Conservation (phyloP, 2,888 invertebrate genomes). For the Ariolimax columbianus region DNA sequence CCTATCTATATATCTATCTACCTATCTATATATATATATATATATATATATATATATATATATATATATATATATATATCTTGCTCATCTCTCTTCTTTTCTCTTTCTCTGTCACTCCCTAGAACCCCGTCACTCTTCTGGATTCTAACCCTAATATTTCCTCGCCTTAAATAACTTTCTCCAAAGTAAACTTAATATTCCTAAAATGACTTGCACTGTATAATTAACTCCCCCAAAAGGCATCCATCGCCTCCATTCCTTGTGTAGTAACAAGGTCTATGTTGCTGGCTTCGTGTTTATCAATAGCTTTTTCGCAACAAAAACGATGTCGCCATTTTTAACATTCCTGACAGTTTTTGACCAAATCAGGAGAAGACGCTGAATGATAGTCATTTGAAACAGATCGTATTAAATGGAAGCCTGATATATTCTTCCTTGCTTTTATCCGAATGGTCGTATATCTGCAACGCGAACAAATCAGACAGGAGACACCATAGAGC, state of each 20-base stretch:
- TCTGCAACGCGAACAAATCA: not conserved
- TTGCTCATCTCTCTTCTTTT: too few relatives aligned
- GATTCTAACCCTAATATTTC: not conserved
- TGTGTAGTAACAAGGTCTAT: not conserved
- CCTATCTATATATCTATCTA: too few relatives aligned
- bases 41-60: too few relatives aligned
- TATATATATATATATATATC: too few relatives aligned
- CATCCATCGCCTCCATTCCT: too few relatives aligned
- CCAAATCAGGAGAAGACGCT: not conserved
- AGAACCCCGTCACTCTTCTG: not conserved
- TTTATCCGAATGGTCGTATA: not conserved
- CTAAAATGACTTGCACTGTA: not conserved
- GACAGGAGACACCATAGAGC: not conserved
- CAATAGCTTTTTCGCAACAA: not conserved
- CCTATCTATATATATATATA: too few relatives aligned
- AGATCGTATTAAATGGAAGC: not conserved
- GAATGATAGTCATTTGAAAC: conserved; percentile 3
- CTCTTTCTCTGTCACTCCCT: too few relatives aligned
- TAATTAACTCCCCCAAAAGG: not conserved
- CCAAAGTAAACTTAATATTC: conserved; percentile 19
- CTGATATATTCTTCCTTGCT: not conserved
- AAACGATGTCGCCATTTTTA: conserved; percentile 4
- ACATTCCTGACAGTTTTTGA: not conserved
- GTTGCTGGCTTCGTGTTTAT: conserved; percentile 8
- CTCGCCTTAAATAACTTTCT: not conserved